Conservation (phyloP, 2,888 invertebrate species). For the Hofmannophila pseudospretella region DNA sequence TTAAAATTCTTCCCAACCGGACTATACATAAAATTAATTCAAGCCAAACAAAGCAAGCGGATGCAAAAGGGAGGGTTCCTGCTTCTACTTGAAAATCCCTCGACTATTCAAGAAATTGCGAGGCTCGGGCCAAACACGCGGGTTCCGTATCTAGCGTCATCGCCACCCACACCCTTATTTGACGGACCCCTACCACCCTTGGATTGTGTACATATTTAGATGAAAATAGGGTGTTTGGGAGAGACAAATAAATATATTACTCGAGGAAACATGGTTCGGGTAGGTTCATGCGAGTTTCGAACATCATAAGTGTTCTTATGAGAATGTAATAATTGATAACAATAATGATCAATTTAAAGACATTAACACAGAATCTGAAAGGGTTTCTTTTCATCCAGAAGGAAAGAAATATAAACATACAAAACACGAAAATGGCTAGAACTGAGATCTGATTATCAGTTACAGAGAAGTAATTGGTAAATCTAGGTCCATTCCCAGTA, state of each 20-base stretch:
- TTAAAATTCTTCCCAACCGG: too few species aligned
- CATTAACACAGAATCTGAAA: too few species aligned
- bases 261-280: background rate
- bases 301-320: too few species aligned
- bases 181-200: constrained; percentile 30
- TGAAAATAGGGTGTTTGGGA: background rate
- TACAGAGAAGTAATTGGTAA: too few species aligned
- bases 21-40: constrained; percentile 37
- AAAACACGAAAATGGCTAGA: too few species aligned
- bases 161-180: constrained; percentile 28
- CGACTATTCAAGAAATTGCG: constrained; percentile 60
- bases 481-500: too few species aligned
- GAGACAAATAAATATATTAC: background rate
- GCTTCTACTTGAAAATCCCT: constrained; percentile 31
- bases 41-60: constrained; percentile 10
- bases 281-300: background rate
- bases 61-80: background rate
- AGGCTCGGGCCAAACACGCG: constrained; percentile 37
- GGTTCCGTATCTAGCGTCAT: constrained; percentile 33
- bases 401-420: too few species aligned
- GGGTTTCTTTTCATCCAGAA: too few species aligned
- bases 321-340: too few species aligned
- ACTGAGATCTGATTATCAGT: too few species aligned
- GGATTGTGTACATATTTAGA: constrained; percentile 28
- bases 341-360: too few species aligned